Evolutionary conservation across 2,888 invertebrate genomes (phyloP), one percentile per base, ranked within the genome.

Genomic region (Polymixis lichenea): DNA sequence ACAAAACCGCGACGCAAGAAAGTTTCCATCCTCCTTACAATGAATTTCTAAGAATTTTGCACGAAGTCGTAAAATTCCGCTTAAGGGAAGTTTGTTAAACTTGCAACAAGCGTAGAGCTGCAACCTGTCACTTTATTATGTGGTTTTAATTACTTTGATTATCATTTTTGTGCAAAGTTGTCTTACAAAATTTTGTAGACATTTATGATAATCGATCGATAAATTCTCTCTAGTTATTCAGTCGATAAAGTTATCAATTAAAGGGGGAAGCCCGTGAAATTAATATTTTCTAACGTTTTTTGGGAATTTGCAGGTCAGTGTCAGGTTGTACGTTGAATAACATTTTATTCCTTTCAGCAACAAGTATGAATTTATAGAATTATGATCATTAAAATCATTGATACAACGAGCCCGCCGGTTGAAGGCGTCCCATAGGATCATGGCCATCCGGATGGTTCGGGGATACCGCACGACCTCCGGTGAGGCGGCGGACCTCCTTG

Each of bases 61-160:
- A 49, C 28, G 2, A 72, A 56, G 78, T 71, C 61, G 28, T 72
- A 51, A 62, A 77, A 77, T 43, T 79, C 43, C 55, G 43, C 72
- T 64, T 64, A 79, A 7, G 19, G 43, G 8, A 55, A 77, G 49
- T 77, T 79, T 56, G 55, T 32, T 32, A 38, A 51, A 62, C n/a
- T 56, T 72, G 49, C 66, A 58, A 28, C 53, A 38, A 77, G 19
- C 43, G 17, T 11, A 49, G n/a, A 49, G 32, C 46, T 55, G 1
- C 22, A 69, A 43, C 32, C 22, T 53, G 43, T 15, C 32, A 32
- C 67, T 51, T 25, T 58, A 51, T n/a, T 66, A 13, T 1, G 11
- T 17, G 49, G 11, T 55, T 71, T 9, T 25, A 25, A 55, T 76
- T 65, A 22, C 28, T 22, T 28, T 22, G n/a, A 9, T 6, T 15